A percentile compares a stretch with the other conserved stretches of the same genome.
Conservation (phyloP, 2,113 vertebrate species). For the Clarias macrocephalus region DNA sequence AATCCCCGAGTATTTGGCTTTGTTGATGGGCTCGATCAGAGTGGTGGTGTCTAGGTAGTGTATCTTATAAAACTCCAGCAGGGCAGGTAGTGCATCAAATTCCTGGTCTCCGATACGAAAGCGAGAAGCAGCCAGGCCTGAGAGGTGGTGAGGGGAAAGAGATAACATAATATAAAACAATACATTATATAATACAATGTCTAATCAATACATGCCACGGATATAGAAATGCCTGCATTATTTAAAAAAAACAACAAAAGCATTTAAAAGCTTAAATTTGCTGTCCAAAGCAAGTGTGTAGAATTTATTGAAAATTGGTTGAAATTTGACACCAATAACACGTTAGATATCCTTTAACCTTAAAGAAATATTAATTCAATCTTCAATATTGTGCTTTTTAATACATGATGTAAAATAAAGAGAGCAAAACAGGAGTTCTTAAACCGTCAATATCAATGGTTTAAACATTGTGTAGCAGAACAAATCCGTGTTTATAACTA, state of each 20-base stretch:
- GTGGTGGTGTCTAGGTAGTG: constrained; percentile 99
- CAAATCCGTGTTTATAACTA: too few relatives aligned
- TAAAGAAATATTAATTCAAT: too few relatives aligned
- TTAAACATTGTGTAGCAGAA: background rate
- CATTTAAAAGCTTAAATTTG: background rate
- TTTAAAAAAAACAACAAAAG: background rate
- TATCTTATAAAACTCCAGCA: constrained; percentile 99
- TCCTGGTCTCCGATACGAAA: constrained; percentile 99
- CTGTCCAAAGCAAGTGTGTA: background rate
- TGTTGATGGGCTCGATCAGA: constrained; percentile 93
- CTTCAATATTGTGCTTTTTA: too few relatives aligned
- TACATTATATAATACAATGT: background rate
- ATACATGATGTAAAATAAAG: too few relatives aligned
- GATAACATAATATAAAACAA: background rate
- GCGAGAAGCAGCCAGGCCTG: constrained; percentile 80
- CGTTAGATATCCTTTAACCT: too few relatives aligned
- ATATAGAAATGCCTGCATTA: background rate
- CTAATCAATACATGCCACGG: background rate
- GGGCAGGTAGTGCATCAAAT: constrained; percentile 91
- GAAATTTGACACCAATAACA: too few relatives aligned
- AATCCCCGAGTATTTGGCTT: constrained; percentile 82
- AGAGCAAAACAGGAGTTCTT: background rate
- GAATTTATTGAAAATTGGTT: background rate
- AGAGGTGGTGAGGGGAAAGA: background rate
- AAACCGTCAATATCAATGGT: background rate